Evolutionary conservation across 2,888 invertebrate genomes (phyloP), one percentile per base, ranked within the genome.

Genomic region (Crioceris asparagi): DNA sequence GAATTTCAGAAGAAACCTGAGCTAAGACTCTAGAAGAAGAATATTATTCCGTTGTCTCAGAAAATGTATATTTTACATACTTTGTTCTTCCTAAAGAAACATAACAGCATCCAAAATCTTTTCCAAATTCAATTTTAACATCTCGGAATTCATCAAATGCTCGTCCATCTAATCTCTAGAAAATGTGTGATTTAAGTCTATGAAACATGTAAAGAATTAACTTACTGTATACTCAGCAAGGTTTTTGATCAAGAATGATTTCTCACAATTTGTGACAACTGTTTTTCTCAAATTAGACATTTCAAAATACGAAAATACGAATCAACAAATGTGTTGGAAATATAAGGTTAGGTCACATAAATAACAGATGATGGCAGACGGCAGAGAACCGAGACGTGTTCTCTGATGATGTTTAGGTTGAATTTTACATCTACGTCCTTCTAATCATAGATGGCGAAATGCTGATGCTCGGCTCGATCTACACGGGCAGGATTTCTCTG

Each of bases 1-100:
- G 79, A 19, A 96, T 75, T 65, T 91, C 88, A 65, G 90, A 87
- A 4, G 86, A 83, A 3, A 90, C 86, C 67, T 91, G 87, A 1
- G 87, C 83, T 48, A 92, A 61, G 14, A 86, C 85, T 60, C 88
- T 88, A 21, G 48, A 55, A 27, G 14, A 27, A 27, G 15, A 4
- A n/a, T n/a, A n/a, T n/a, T n/a, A n/a, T n/a, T n/a, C n/a, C n/a
- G n/a, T n/a, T n/a, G n/a, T n/a, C n/a, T n/a, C n/a, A n/a, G n/a
- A n/a, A 18, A 6, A 2, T 10, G 10, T 19, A 14, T 18, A 29
- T 12, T 27, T 26, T 25, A 36, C 62, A 57, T 68, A 83, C 83
- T 72, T 77, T 5, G 90, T 88, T 62, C 82, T 79, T 32, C 88
- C 88, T 38, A 88, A 64, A 5, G 78, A 71, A 6, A 84, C 84